Evolutionary conservation across 2,797 vertebrate species (phyloP).

Genomic region (Pantherophis alleghaniensis): DNA sequence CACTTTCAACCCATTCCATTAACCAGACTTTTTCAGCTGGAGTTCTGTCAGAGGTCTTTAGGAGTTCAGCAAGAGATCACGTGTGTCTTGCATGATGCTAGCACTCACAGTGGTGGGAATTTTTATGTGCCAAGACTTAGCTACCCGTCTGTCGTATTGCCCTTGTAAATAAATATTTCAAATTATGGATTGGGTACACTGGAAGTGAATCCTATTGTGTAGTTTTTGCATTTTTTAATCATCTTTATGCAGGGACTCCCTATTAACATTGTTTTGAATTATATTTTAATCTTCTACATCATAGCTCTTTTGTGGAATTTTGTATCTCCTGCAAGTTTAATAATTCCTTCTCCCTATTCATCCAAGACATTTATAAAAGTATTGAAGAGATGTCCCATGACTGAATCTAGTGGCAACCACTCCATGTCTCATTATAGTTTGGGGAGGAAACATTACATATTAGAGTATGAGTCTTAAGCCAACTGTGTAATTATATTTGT

Average conservation of each 20-base stretch:
- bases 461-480: neutral
- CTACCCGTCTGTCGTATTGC: neutral
- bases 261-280: neutral
- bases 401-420: neutral
- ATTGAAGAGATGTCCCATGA: neutral
- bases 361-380: neutral
- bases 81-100: neutral
- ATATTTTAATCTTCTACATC: neutral
- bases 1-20: neutral
- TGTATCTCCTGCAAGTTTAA: neutral
- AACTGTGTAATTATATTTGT: neutral
- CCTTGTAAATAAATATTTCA: neutral
- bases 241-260: neutral
- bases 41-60: neutral
- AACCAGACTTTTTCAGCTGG: neutral
- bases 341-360: neutral
- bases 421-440: neutral
- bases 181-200: neutral
- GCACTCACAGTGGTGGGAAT: neutral
- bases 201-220: neutral
- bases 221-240: neutral
- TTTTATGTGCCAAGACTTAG: neutral
- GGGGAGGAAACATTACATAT: neutral
- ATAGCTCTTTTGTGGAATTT: neutral
- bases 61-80: neutral